Percentiles rank a stretch among this genome's conserved stretches.
These are phyloP conservation scores for Rissa tridactyla DNA, from an alignment of 2,113 vertebrate species.

Conservation along the genomic window DNA sequence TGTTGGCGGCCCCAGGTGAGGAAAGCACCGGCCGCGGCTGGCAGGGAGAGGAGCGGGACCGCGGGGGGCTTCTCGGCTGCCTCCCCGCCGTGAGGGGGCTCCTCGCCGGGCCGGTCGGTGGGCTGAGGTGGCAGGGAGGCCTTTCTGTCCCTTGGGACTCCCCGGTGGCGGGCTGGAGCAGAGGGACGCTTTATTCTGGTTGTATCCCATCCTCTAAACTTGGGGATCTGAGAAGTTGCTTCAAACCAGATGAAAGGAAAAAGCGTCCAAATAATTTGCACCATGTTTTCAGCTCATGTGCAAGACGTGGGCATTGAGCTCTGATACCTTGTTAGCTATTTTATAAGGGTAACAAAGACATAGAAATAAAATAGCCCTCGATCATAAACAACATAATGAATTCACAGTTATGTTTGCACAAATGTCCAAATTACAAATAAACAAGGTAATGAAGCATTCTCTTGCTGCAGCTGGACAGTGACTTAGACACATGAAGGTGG, in stretches of 20 bases:
- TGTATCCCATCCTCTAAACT: rapidly evolving
- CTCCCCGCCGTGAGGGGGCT: neutral
- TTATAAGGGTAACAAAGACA: neutral
- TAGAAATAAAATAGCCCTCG: neutral
- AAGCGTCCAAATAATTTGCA: no score
- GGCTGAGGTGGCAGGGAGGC: neutral
- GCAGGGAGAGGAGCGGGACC: neutral
- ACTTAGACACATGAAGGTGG: neutral
- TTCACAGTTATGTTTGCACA: neutral
- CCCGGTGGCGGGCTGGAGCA: neutral
- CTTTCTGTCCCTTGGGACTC: no score
- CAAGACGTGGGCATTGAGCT: neutral
- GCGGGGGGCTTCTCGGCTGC: neutral
- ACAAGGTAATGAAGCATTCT: neutral
- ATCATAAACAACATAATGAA: neutral
- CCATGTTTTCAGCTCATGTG: neutral
- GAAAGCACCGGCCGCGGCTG: neutral
- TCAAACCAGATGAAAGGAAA: neutral
- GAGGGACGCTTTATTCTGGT: neutral
- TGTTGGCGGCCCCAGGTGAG: conserved; percentile 83
- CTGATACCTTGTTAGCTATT: neutral
- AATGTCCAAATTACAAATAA: neutral
- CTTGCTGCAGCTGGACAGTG: neutral
- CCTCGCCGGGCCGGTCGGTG: neutral
- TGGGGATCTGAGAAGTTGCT: neutral